Conservation (phyloP, 2,888 invertebrate species). For the Pachymerium ferrugineum region DNA sequence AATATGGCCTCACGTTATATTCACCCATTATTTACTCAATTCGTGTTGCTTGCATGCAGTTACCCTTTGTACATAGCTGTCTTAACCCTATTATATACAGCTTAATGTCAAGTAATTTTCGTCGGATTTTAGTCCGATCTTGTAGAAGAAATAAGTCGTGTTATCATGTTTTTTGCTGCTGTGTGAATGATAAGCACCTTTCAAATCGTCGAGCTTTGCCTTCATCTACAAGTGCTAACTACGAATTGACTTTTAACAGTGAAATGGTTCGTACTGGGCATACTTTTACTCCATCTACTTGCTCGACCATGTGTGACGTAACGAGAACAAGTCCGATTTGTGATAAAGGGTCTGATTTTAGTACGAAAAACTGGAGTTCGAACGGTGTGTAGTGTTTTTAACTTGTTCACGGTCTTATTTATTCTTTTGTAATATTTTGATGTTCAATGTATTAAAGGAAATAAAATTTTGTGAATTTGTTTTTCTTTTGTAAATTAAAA, state of each 20-base stretch:
- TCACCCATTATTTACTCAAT: slow-evolving; percentile 36
- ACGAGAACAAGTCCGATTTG: slow-evolving; percentile 34
- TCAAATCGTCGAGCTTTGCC: neutral
- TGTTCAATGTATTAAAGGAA: too few species aligned
- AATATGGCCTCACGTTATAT: slow-evolving; percentile 35
- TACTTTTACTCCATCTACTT: neutral
- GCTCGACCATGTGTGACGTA: slow-evolving; percentile 20
- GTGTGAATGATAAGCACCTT: neutral
- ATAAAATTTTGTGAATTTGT: too few species aligned
- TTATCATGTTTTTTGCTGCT: slow-evolving; percentile 28
- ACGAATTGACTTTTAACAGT: slow-evolving; percentile 34
- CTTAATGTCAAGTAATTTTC: slow-evolving; percentile 44
- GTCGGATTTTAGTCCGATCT: slow-evolving; percentile 36
- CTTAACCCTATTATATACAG: slow-evolving; percentile 43
- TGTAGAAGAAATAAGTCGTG: slow-evolving; percentile 32
- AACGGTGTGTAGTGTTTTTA: too few species aligned
- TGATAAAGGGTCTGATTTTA: too few species aligned
- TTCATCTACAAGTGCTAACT: slow-evolving; percentile 15
- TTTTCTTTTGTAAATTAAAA: too few species aligned
- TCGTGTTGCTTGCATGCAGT: slow-evolving; percentile 38
- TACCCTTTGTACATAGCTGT: slow-evolving; percentile 42
- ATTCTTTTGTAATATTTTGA: too few species aligned
- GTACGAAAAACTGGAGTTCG: too few species aligned
- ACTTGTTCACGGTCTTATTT: too few species aligned
- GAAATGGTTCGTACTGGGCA: neutral